Percentiles rank a stretch among this genome's conserved stretches.
phyloP scores from a whole-genome alignment of 2,888 invertebrate species.

The Octodonta nipae region DNA sequence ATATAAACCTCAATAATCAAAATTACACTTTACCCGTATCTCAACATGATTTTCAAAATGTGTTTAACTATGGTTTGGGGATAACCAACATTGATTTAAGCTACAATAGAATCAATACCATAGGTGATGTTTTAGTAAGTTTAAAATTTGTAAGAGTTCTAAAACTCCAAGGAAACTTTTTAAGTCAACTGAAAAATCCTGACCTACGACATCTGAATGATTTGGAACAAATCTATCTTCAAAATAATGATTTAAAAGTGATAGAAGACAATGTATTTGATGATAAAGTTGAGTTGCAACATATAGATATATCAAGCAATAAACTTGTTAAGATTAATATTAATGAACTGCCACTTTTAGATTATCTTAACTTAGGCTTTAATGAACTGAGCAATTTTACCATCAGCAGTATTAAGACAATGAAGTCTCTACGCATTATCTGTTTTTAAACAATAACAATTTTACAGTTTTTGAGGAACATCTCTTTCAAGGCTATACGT shows the following conservation, averaged over 20 bases:
- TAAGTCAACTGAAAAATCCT: slow-evolving; percentile 12
- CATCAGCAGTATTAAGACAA: too few relatives aligned
- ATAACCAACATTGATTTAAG: slow-evolving; percentile 21
- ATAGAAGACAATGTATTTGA: slow-evolving; percentile 15
- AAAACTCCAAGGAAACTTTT: slow-evolving; percentile 17
- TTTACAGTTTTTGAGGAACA: too few relatives aligned
- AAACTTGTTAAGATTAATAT: slow-evolving; percentile 14
- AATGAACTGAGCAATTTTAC: slow-evolving; percentile 1
- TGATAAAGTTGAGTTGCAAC: slow-evolving; percentile 14
- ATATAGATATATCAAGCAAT: slow-evolving; percentile 20
- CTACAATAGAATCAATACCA: slow-evolving; percentile 18
- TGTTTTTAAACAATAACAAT: too few relatives aligned
- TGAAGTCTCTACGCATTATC: too few relatives aligned
- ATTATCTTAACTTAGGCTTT: too few relatives aligned
- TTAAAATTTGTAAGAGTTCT: slow-evolving; percentile 14
- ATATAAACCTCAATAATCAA: slow-evolving; percentile 11
- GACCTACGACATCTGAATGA: slow-evolving; percentile 13
- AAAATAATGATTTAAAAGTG: slow-evolving; percentile 13
- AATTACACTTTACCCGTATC: slow-evolving; percentile 4
- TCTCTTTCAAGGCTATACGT: slow-evolving; percentile 13
- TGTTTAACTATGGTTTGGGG: slow-evolving; percentile 10
- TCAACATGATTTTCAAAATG: slow-evolving; percentile 7
- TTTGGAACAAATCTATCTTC: slow-evolving; percentile 15
- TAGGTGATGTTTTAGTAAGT: slow-evolving; percentile 14
- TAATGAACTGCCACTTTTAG: slow-evolving; percentile 15